phyloP scores from a whole-genome alignment of 2,888 invertebrate genomes.

The Platycheirus albimanus region DNA sequence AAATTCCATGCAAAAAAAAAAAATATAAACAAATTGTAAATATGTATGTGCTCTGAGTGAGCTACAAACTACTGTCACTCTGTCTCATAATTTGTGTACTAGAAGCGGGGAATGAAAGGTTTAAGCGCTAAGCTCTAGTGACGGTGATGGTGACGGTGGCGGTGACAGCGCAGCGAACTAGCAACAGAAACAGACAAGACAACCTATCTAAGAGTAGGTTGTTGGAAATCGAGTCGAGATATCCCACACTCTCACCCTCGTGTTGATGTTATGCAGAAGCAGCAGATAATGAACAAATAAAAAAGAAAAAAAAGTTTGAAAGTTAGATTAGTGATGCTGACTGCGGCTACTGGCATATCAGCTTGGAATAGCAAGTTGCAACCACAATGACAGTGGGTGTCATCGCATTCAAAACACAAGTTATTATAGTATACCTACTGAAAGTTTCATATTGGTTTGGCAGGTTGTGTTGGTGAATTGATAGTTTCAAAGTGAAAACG shows the following conservation, averaged over 20 bases:
- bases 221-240: conserved; percentile 63
- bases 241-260: conserved; percentile 69
- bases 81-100: no score
- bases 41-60: no score
- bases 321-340: not conserved
- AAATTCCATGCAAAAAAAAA: conserved; percentile 17
- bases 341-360: no score
- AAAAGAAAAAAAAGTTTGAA: conserved; percentile 9
- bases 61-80: no score
- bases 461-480: conserved; percentile 16
- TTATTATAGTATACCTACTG: no score
- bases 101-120: not conserved
- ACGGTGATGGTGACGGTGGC: not conserved
- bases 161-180: not conserved
- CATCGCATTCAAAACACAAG: conserved; percentile 7
- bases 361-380: not conserved
- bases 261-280: conserved; percentile 41
- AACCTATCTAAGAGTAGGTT: conserved; percentile 43
- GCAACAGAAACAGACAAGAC: not conserved
- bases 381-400: conserved; percentile 28
- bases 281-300: conserved; percentile 14
- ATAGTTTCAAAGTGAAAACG: conserved; percentile 16
- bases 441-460: conserved; percentile 12
- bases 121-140: not conserved
- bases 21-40: conserved; percentile 26